phyloP scores from a whole-genome alignment of 2,797 vertebrate species.

The Rhinatrema bivittatum region DNA sequence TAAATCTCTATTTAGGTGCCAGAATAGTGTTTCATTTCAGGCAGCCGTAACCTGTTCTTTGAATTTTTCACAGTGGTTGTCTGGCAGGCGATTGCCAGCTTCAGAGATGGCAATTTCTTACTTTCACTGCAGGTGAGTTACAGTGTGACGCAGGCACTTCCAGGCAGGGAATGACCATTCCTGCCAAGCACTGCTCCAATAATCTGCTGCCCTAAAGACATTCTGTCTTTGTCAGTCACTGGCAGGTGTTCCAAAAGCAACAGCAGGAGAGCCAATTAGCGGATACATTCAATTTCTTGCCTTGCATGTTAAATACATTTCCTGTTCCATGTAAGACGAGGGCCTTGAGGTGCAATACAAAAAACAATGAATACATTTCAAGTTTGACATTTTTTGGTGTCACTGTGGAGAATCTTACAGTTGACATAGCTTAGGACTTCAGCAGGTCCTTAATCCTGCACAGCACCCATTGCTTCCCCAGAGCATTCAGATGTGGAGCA shows the following conservation, averaged over 20 bases:
- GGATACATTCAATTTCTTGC: slow-evolving; percentile 24
- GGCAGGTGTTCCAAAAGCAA: not conserved
- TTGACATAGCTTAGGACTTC: too few species aligned
- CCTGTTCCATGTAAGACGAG: slow-evolving; percentile 11
- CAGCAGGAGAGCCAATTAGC: slow-evolving; percentile 12
- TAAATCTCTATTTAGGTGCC: slow-evolving; percentile 5
- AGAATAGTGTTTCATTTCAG: not conserved
- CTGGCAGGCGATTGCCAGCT: slow-evolving; percentile 18
- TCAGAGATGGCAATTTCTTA: slow-evolving; percentile 18
- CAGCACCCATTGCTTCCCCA: too few species aligned
- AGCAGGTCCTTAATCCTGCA: too few species aligned
- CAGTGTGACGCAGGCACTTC: slow-evolving; percentile 12
- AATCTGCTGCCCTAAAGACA: slow-evolving; percentile 8
- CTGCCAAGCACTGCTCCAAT: slow-evolving; percentile 22
- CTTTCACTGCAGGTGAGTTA: slow-evolving; percentile 12
- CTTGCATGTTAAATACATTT: slow-evolving; percentile 20
- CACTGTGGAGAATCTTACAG: too few species aligned
- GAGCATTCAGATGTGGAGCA: too few species aligned
- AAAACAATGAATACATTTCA: too few species aligned
- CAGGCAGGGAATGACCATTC: slow-evolving; percentile 10
- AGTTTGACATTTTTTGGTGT: too few species aligned
- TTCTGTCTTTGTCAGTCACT: slow-evolving; percentile 10
- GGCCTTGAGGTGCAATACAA: too few species aligned
- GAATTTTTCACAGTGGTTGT: slow-evolving; percentile 20
- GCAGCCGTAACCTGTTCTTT: slow-evolving; percentile 13